phyloP scores from a whole-genome alignment of 2,113 vertebrate genomes.

The Cavia porcellus region DNA sequence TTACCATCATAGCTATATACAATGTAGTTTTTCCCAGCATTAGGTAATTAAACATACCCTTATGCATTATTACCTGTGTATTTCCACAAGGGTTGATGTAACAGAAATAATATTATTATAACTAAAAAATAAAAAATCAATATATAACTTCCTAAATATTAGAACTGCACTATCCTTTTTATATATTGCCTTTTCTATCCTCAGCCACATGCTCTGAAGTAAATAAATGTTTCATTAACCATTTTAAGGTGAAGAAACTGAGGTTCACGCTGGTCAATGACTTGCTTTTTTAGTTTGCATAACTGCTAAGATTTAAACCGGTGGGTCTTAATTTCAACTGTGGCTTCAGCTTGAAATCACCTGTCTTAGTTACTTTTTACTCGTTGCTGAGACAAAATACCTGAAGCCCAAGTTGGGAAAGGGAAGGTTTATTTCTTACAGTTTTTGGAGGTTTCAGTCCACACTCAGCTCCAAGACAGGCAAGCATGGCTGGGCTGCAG shows the following conservation, averaged over 20 bases:
- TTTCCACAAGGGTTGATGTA: not conserved
- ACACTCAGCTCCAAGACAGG: too few species aligned
- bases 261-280: not conserved
- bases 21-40: not conserved
- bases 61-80: not conserved
- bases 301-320: not conserved
- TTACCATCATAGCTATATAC: not conserved
- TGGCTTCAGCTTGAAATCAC: not conserved
- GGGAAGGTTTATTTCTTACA: too few species aligned
- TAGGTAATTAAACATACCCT: not conserved
- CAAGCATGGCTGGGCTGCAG: too few species aligned
- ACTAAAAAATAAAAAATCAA: not conserved
- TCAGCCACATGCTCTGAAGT: not conserved
- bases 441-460: too few species aligned
- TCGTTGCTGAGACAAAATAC: too few species aligned
- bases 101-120: conserved; percentile 28
- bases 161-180: not conserved
- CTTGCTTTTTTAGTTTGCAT: not conserved
- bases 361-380: not conserved
- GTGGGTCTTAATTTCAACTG: not conserved
- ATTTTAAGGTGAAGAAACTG: not conserved
- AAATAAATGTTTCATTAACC: not conserved
- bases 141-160: not conserved
- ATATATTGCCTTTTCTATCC: not conserved
- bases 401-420: too few species aligned